phyloP scores from a whole-genome alignment of 2,888 invertebrate genomes.

The Microctonus hyperodae region DNA sequence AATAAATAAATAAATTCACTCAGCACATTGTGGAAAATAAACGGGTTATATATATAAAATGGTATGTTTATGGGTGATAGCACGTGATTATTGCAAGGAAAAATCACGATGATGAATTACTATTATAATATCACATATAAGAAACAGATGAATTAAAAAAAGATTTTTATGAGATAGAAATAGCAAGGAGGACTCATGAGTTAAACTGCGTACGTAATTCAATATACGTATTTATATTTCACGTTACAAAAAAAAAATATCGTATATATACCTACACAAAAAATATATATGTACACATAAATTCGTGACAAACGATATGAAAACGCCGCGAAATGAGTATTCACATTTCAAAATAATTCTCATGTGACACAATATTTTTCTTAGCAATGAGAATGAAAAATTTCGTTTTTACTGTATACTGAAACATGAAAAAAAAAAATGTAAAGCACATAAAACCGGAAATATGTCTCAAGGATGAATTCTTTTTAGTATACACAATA shows the following conservation, averaged over 20 bases:
- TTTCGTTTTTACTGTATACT: too few relatives aligned
- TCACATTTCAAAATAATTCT: slow-evolving; percentile 16
- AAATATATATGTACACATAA: too few relatives aligned
- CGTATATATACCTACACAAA: too few relatives aligned
- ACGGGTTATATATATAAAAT: slow-evolving; percentile 2
- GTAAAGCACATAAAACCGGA: slow-evolving; percentile 11
- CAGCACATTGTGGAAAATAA: slow-evolving; percentile 5
- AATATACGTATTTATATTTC: background rate
- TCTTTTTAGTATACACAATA: background rate
- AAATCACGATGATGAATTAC: background rate
- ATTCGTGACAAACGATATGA: slow-evolving; percentile 16
- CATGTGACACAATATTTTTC: too few relatives aligned
- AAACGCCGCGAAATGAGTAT: slow-evolving; percentile 7
- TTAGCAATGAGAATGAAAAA: too few relatives aligned
- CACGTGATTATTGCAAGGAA: background rate
- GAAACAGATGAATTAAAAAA: slow-evolving; percentile 17
- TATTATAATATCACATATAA: background rate
- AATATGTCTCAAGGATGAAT: background rate
- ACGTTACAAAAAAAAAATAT: background rate
- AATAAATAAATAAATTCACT: slow-evolving; percentile 1
- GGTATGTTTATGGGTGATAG: background rate
- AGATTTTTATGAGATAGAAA: slow-evolving; percentile 30
- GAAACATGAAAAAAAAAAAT: too few relatives aligned
- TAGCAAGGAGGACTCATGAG: slow-evolving; percentile 51
- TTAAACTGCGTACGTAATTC: too few relatives aligned